These are phyloP conservation scores for Sterrhoptilus dennistouni DNA, from an alignment of 2,113 vertebrate genomes.

Conservation along the genomic window DNA sequence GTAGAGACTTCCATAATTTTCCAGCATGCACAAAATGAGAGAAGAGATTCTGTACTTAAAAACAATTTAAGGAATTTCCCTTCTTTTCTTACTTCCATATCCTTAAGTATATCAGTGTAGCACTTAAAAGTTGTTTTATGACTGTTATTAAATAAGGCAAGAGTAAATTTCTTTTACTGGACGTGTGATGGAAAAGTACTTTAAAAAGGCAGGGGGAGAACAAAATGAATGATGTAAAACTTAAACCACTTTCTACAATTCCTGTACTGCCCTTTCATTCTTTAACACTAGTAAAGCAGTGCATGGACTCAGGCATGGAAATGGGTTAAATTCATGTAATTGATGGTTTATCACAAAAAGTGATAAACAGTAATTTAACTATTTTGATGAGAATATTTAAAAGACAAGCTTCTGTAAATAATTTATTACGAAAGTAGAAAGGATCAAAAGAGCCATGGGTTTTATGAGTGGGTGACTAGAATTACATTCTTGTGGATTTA, in stretches of 20 bases:
- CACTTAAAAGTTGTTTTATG: not conserved
- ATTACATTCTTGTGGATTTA: constrained; percentile 7
- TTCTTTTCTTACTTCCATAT: not conserved
- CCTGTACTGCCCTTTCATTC: not conserved
- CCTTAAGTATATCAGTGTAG: not conserved
- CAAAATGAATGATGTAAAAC: not conserved
- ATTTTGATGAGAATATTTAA: not conserved
- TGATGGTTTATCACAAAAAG: not conserved
- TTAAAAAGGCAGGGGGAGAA: not conserved
- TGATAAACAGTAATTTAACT: not conserved
- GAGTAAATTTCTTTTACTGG: not conserved
- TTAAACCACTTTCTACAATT: not conserved
- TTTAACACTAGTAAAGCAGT: not conserved
- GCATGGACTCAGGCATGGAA: not conserved
- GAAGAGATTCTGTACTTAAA: not conserved
- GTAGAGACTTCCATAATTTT: not conserved
- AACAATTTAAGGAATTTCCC: not conserved
- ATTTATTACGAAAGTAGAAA: not conserved
- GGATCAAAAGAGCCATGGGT: constrained; percentile 11
- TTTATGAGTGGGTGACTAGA: constrained; percentile 19
- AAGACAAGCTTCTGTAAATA: constrained; percentile 11
- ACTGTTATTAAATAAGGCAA: not conserved
- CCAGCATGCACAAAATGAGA: not conserved
- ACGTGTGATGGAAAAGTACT: not conserved
- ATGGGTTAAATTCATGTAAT: not conserved